These are phyloP conservation scores for Caenorhabditis sp. DNA, from an alignment of 2,888 invertebrate genomes.

Conservation along the genomic window DNA sequence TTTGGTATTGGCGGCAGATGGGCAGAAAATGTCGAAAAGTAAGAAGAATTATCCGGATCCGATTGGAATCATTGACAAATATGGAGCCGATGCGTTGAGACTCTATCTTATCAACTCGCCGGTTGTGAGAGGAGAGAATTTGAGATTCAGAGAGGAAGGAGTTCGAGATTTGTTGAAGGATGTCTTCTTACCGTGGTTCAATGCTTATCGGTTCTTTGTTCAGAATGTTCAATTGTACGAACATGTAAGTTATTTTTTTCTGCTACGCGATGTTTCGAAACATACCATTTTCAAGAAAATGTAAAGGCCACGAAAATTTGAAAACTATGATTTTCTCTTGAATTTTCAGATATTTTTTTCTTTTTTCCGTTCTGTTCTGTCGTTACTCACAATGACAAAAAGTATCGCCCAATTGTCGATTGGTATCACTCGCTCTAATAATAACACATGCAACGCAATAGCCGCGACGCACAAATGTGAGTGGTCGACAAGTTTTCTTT, in stretches of 20 bases:
- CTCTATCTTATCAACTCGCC: slow-evolving; percentile 97
- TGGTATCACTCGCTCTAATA: too few relatives aligned
- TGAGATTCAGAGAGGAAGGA: slow-evolving; percentile 95
- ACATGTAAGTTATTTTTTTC: slow-evolving; percentile 73
- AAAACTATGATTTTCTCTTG: too few relatives aligned
- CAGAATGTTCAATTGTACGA: slow-evolving; percentile 87
- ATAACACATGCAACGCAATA: too few relatives aligned
- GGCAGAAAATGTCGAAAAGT: slow-evolving; percentile 98
- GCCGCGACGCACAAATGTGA: too few relatives aligned
- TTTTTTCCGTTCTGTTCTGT: too few relatives aligned
- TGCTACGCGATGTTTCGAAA: too few relatives aligned
- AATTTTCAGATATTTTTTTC: too few relatives aligned
- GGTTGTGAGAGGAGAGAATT: slow-evolving; percentile 93
- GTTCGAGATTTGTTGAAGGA: slow-evolving; percentile 95
- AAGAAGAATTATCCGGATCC: slow-evolving; percentile 99
- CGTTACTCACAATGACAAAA: too few relatives aligned
- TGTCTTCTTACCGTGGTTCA: slow-evolving; percentile 92
- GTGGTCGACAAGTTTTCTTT: too few relatives aligned
- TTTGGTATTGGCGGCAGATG: slow-evolving; percentile 88
- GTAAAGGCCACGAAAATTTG: too few relatives aligned
- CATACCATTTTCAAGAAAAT: too few relatives aligned
- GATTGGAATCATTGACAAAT: slow-evolving; percentile 83
- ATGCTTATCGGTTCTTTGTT: slow-evolving; percentile 83
- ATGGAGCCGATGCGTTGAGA: slow-evolving; percentile 94
- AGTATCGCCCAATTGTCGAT: too few relatives aligned